Evolutionary conservation across 2,888 invertebrate species (phyloP).

Genomic region (Tubulanus polymorphus): DNA sequence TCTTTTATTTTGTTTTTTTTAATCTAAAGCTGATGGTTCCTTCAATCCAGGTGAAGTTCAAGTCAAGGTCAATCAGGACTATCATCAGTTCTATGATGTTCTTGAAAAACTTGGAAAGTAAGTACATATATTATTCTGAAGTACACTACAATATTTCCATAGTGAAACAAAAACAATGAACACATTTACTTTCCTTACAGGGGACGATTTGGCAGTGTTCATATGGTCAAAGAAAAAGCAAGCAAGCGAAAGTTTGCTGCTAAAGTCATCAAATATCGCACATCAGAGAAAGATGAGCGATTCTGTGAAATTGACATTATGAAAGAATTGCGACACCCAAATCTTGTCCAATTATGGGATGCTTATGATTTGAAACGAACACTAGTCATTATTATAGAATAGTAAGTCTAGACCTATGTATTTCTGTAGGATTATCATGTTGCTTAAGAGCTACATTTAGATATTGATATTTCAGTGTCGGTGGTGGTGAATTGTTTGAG

Average conservation of each 20-base stretch:
- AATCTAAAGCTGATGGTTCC: slow-evolving; percentile 32
- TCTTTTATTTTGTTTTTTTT: neutral
- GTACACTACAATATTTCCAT: neutral
- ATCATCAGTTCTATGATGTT: slow-evolving; percentile 80
- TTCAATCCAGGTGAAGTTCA: slow-evolving; percentile 62
- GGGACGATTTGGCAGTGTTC: slow-evolving; percentile 58
- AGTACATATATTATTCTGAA: slow-evolving; percentile 31
- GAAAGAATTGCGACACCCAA: slow-evolving; percentile 87
- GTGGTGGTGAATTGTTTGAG: slow-evolving; percentile 97
- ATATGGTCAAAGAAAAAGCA: slow-evolving; percentile 61
- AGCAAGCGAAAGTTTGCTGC: slow-evolving; percentile 70
- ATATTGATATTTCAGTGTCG: slow-evolving; percentile 67
- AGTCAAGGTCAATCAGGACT: slow-evolving; percentile 75
- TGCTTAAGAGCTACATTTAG: neutral
- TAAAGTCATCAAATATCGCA: slow-evolving; percentile 78
- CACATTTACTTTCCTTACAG: slow-evolving; percentile 35
- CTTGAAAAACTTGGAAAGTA: slow-evolving; percentile 91
- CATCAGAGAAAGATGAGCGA: slow-evolving; percentile 84
- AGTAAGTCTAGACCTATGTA: slow-evolving; percentile 72
- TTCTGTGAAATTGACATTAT: slow-evolving; percentile 95
- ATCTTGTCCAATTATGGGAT: slow-evolving; percentile 95
- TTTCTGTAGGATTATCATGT: neutral
- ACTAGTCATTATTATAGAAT: slow-evolving; percentile 94
- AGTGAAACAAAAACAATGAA: neutral
- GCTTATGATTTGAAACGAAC: slow-evolving; percentile 68